phyloP scores from a whole-genome alignment of 1,140 invertebrate species.

The Chrysoperla carnea region DNA sequence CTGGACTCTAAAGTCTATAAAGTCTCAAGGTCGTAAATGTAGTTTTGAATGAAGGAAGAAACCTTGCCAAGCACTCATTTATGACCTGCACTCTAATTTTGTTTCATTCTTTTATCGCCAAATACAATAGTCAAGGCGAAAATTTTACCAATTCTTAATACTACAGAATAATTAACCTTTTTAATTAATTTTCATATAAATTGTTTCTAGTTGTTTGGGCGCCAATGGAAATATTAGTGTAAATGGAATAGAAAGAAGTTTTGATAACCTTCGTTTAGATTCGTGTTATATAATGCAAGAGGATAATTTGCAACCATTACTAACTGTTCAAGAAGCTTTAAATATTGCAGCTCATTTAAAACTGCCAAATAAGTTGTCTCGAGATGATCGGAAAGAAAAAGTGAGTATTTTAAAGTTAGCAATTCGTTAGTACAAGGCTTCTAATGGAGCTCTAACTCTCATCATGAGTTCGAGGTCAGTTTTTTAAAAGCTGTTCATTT shows the following conservation, averaged over 20 bases:
- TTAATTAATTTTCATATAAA: background rate
- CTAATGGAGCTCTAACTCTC: slow-evolving; percentile 3
- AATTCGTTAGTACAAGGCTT: background rate
- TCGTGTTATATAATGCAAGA: slow-evolving; percentile 82
- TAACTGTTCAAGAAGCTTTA: slow-evolving; percentile 75
- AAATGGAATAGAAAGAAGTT: slow-evolving; percentile 38
- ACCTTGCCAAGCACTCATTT: too few species aligned
- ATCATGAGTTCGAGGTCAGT: slow-evolving; percentile 4
- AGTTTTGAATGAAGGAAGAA: too few species aligned
- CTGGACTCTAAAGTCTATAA: too few species aligned
- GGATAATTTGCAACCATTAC: slow-evolving; percentile 59
- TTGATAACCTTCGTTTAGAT: slow-evolving; percentile 40
- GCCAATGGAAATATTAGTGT: slow-evolving; percentile 30
- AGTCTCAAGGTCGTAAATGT: too few species aligned
- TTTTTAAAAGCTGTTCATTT: too few species aligned
- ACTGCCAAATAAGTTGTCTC: slow-evolving; percentile 36
- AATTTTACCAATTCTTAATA: too few species aligned
- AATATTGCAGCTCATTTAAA: slow-evolving; percentile 68
- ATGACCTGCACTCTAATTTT: too few species aligned
- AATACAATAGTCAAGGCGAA: too few species aligned
- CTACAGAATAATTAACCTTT: too few species aligned
- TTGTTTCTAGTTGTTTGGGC: slow-evolving; percentile 23
- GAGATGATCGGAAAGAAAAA: slow-evolving; percentile 42
- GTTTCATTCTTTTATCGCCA: too few species aligned
- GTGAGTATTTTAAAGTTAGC: slow-evolving; percentile 22